A percentile compares a stretch with the other conserved stretches of the same genome.
Conservation (phyloP, 2,113 vertebrate species). For the Phyllostomus hastatus region DNA sequence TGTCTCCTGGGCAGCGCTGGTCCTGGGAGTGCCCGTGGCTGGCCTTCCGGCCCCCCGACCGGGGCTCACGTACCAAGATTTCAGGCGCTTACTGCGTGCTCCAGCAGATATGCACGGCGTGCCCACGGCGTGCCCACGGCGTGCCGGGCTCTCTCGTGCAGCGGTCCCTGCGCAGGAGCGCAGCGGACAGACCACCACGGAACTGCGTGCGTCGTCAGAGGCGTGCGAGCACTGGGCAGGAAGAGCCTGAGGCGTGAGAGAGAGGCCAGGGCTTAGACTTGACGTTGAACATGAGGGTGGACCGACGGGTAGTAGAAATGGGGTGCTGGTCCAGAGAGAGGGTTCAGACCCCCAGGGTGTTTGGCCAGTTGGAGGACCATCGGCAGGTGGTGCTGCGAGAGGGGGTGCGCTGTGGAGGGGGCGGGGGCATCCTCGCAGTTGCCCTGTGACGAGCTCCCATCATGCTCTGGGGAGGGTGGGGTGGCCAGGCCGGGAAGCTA, state of each 20-base stretch:
- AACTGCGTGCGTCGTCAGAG: fast-evolving
- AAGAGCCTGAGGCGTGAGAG: fast-evolving
- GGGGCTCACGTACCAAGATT: not conserved
- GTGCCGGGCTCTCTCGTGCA: not conserved
- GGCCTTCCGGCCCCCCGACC: not conserved
- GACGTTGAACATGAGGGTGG: too few relatives aligned
- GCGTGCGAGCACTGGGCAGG: fast-evolving
- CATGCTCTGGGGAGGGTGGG: too few relatives aligned
- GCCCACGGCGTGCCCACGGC: too few relatives aligned
- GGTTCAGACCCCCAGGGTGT: not conserved
- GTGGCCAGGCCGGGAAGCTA: fast-evolving
- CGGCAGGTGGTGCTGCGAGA: fast-evolving
- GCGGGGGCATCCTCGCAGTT: not conserved
- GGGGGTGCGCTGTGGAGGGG: not conserved
- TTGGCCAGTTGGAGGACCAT: too few relatives aligned
- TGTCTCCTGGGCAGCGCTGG: fast-evolving
- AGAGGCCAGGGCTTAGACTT: not conserved
- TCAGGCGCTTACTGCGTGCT: not conserved
- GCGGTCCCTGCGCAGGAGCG: not conserved
- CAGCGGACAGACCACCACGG: fast-evolving
- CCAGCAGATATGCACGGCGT: not conserved
- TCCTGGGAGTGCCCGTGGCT: not conserved
- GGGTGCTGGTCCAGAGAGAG: not conserved
- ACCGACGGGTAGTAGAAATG: not conserved
- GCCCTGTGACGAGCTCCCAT: not conserved